Conservation (phyloP, 2,888 invertebrate genomes). For the Tenthredo scrophulariae region DNA sequence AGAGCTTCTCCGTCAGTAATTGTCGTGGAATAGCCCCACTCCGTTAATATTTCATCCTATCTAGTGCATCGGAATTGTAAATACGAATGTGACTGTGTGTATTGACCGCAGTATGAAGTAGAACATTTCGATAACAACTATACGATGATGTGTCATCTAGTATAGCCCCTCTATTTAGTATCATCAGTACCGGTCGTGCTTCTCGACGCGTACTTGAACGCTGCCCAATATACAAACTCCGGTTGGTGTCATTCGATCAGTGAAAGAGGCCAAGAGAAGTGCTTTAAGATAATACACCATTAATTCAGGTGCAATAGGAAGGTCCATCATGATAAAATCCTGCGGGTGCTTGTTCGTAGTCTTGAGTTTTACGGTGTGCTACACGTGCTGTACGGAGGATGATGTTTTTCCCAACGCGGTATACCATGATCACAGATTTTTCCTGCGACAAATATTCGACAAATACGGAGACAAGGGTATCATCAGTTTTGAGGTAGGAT, state of each 20-base stretch:
- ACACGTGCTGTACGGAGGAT: slow-evolving; percentile 51
- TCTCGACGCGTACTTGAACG: background rate
- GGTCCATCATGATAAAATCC: background rate
- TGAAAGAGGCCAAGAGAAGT: background rate
- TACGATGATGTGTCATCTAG: slow-evolving; percentile 4
- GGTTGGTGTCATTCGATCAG: background rate
- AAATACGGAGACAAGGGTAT: slow-evolving; percentile 81
- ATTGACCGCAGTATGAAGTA: background rate
- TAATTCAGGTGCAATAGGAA: background rate
- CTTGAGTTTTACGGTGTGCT: background rate
- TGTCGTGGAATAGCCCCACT: background rate
- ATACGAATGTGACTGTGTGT: background rate
- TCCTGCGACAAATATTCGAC: slow-evolving; percentile 80
- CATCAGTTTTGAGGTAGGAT: slow-evolving; percentile 81
- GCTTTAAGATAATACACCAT: background rate
- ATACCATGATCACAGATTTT: slow-evolving; percentile 76
- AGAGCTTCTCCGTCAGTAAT: background rate
- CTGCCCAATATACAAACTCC: background rate
- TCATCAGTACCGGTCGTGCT: background rate
- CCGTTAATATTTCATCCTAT: slow-evolving; percentile 2
- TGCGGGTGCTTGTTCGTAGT: background rate
- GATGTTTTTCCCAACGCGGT: slow-evolving; percentile 40
- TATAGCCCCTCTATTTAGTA: background rate
- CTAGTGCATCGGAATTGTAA: background rate
- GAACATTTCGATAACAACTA: slow-evolving; percentile 16